Percentiles rank a stretch among this genome's conserved stretches.
Conservation (phyloP, 1,140 invertebrate genomes). For the Geopemphigus sp. region DNA sequence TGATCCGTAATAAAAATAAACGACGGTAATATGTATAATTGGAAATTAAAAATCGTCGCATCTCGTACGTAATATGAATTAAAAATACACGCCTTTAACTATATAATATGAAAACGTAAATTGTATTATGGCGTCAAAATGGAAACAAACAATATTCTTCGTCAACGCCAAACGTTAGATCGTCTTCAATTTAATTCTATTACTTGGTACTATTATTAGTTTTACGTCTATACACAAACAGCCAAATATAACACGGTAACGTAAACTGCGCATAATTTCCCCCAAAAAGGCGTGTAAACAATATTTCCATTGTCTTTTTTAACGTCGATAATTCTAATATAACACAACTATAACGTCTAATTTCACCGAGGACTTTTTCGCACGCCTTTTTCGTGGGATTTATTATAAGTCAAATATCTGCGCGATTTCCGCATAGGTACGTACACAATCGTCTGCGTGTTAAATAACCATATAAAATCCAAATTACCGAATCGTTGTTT, state of each 20-base stretch:
- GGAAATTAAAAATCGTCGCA: too few relatives aligned
- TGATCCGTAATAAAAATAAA: too few relatives aligned
- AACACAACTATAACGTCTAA: not conserved
- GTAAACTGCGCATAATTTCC: not conserved
- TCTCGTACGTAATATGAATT: too few relatives aligned
- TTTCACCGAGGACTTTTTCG: conserved; percentile 20
- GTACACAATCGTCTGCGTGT: not conserved
- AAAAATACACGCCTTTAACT: too few relatives aligned
- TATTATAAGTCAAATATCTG: not conserved
- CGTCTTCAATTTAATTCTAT: too few relatives aligned
- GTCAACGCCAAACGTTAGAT: too few relatives aligned
- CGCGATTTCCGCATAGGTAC: not conserved
- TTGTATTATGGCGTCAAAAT: too few relatives aligned
- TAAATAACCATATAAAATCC: conserved; percentile 7
- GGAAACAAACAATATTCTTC: too few relatives aligned
- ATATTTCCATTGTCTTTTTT: conserved; percentile 4
- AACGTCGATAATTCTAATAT: not conserved
- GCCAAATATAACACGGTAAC: conserved; percentile 2
- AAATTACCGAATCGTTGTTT: not conserved
- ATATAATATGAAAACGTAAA: too few relatives aligned
- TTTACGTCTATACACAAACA: not conserved
- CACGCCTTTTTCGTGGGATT: conserved; percentile 28
- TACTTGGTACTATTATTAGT: not conserved
- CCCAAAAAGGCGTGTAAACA: conserved; percentile 12
- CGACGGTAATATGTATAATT: too few relatives aligned